These are phyloP conservation scores for Schmidtea mediterranea DNA, from an alignment of 1,140 invertebrate genomes.

Conservation along the genomic window DNA sequence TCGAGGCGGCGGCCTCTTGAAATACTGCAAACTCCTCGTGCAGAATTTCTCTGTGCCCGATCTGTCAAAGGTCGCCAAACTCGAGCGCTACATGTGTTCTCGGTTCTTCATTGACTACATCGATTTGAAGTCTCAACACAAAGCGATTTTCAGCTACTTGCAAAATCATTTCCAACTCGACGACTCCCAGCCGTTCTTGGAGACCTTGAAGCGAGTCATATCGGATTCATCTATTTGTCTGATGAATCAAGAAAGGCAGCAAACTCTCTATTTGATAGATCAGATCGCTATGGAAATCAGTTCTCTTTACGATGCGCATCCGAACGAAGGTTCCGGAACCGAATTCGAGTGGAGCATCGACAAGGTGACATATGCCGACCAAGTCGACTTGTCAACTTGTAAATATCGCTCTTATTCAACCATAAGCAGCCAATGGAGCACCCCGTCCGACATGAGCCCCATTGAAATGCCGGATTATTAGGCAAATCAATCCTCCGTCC, in stretches of 20 bases:
- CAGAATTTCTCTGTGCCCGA: conserved; percentile 61
- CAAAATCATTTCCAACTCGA: conserved; percentile 22
- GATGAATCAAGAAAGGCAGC: conserved; percentile 85
- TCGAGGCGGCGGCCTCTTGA: conserved; percentile 79
- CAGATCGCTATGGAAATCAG: too few relatives aligned
- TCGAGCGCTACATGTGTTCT: conserved; percentile 98
- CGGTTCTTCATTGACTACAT: conserved; percentile 98
- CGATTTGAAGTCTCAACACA: conserved; percentile 64
- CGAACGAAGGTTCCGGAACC: too few relatives aligned
- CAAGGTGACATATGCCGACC: too few relatives aligned
- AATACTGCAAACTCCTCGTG: conserved; percentile 85
- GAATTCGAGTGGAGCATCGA: too few relatives aligned
- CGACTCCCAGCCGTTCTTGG: background rate
- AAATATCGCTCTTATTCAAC: too few relatives aligned
- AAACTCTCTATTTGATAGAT: conserved; percentile 61
- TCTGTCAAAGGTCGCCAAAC: conserved; percentile 52
- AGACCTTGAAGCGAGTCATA: conserved; percentile 55
- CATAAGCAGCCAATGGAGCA: too few relatives aligned
- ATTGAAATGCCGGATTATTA: too few relatives aligned
- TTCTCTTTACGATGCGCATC: too few relatives aligned
- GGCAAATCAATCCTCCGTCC: too few relatives aligned
- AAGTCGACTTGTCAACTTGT: too few relatives aligned
- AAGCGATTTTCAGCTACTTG: conserved; percentile 72
- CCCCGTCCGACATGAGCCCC: too few relatives aligned
- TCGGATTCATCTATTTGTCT: conserved; percentile 86